phyloP scores from a whole-genome alignment of 2,113 vertebrate species.

The Syrrhaptes paradoxus region DNA sequence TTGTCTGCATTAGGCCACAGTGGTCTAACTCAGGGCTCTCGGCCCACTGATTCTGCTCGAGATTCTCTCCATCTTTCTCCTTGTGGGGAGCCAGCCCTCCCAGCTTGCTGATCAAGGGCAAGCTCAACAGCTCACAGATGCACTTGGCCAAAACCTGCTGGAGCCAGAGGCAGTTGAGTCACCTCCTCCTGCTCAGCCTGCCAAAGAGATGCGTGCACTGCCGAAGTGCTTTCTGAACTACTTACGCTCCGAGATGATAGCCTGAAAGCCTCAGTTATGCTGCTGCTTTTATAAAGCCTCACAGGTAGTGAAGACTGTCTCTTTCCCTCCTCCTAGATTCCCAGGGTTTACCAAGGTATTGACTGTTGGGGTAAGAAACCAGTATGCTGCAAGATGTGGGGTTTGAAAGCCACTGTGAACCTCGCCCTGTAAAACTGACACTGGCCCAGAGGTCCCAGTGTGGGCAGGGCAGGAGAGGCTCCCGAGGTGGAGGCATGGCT shows the following conservation, averaged over 20 bases:
- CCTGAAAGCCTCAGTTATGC: constrained; percentile 51
- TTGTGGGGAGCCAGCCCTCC: constrained; percentile 53
- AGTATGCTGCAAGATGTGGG: background rate
- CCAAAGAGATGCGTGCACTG: constrained; percentile 63
- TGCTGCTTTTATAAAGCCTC: constrained; percentile 68
- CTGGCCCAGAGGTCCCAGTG: background rate
- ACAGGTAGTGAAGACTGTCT: constrained; percentile 7
- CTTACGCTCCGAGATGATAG: background rate
- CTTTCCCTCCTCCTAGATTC: constrained; percentile 28
- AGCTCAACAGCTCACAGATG: constrained; percentile 49
- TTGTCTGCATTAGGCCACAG: background rate
- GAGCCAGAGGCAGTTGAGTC: constrained; percentile 70
- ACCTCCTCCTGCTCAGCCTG: constrained; percentile 59
- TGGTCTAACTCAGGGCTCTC: background rate
- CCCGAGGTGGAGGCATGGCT: background rate
- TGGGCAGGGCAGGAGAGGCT: background rate
- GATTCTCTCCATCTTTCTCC: constrained; percentile 33
- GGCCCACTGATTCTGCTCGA: background rate
- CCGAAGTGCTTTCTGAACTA: constrained; percentile 49
- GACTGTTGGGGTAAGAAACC: background rate
- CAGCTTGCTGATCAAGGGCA: constrained; percentile 8
- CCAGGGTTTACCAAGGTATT: background rate
- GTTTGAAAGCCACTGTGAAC: background rate
- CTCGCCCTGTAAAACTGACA: background rate
- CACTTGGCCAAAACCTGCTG: constrained; percentile 77